A percentile compares a stretch with the other conserved stretches of the same genome.
These are phyloP conservation scores for Pseudomugil tenellus DNA, from an alignment of 2,797 vertebrate species.

Conservation along the genomic window DNA sequence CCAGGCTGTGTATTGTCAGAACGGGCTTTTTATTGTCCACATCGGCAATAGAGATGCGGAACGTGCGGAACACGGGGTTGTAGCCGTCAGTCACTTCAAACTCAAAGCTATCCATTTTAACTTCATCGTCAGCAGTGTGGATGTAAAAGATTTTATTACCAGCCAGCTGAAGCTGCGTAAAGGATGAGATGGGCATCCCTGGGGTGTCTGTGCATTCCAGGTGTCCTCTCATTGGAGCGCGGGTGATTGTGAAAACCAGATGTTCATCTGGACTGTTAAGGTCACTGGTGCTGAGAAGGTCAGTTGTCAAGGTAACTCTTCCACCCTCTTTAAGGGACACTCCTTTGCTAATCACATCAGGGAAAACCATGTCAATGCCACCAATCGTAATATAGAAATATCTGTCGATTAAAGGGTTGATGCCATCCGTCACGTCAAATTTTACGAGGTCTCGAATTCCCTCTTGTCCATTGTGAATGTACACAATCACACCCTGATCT, in stretches of 20 bases:
- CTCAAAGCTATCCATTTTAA: constrained; percentile 98
- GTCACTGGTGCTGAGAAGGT: constrained; percentile 95
- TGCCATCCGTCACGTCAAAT: constrained; percentile 96
- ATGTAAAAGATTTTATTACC: constrained; percentile 97
- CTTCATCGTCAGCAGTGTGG: constrained; percentile 93
- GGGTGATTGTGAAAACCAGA: constrained; percentile 93
- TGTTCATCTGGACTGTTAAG: constrained; percentile 96
- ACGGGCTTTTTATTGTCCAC: constrained; percentile 98
- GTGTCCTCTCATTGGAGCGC: constrained; percentile 91
- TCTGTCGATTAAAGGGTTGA: constrained; percentile 93
- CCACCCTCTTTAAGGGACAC: constrained; percentile 96
- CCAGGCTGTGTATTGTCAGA: constrained; percentile 87
- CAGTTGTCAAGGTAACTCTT: constrained; percentile 92
- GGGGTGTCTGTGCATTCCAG: constrained; percentile 92
- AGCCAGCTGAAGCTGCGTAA: constrained; percentile 93
- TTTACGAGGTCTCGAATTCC: constrained; percentile 95
- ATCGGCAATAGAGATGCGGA: constrained; percentile 92
- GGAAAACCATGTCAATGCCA: constrained; percentile 93
- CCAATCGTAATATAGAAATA: constrained; percentile 96
- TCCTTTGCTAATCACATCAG: constrained; percentile 94
- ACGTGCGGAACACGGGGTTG: constrained; percentile 96
- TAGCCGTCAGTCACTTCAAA: constrained; percentile 96
- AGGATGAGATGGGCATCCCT: constrained; percentile 88
- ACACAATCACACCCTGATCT: constrained; percentile 89
- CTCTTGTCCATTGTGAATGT: constrained; percentile 89